A percentile compares a stretch with the other conserved stretches of the same genome.
These are phyloP conservation scores for Ornithoptera priamus DNA, from an alignment of 2,888 invertebrate species.

Conservation along the genomic window DNA sequence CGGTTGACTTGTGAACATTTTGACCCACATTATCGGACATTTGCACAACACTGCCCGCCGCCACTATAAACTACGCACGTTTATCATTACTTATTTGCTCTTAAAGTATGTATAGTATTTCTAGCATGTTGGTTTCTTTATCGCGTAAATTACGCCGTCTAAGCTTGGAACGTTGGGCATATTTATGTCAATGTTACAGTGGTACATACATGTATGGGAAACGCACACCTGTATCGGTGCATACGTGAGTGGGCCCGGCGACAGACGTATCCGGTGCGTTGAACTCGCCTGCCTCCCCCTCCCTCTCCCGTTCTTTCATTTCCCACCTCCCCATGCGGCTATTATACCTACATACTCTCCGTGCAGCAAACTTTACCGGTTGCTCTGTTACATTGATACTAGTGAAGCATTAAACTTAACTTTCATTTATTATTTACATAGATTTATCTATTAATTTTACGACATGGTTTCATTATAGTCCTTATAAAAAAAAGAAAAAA, in stretches of 20 bases:
- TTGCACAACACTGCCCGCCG: conserved; percentile 17
- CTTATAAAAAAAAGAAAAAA: not conserved
- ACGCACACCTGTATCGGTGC: conserved; percentile 63
- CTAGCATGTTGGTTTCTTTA: conserved; percentile 26
- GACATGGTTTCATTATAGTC: not conserved
- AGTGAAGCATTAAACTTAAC: conserved; percentile 54
- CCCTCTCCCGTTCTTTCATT: conserved; percentile 43
- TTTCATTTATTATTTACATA: conserved; percentile 3
- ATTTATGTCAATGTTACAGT: conserved; percentile 78
- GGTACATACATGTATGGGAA: conserved; percentile 36
- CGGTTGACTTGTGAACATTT: conserved; percentile 61
- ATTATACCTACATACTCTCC: conserved; percentile 41
- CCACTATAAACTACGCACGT: conserved; percentile 24
- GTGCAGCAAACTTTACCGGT: conserved; percentile 47
- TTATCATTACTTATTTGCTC: conserved; percentile 25
- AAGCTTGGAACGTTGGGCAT: conserved; percentile 37
- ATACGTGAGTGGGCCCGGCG: conserved; percentile 55
- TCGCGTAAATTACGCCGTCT: conserved; percentile 33
- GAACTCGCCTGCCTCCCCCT: conserved; percentile 59
- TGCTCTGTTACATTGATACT: conserved; percentile 51
- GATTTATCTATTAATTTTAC: not conserved
- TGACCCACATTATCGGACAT: conserved; percentile 60
- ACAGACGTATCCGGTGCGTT: conserved; percentile 77
- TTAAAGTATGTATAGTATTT: conserved; percentile 19
- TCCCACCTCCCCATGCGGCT: conserved; percentile 41